Base-by-base conservation (phyloP, 2,113 vertebrate genomes). In the Oryzias curvinotus region DNA sequence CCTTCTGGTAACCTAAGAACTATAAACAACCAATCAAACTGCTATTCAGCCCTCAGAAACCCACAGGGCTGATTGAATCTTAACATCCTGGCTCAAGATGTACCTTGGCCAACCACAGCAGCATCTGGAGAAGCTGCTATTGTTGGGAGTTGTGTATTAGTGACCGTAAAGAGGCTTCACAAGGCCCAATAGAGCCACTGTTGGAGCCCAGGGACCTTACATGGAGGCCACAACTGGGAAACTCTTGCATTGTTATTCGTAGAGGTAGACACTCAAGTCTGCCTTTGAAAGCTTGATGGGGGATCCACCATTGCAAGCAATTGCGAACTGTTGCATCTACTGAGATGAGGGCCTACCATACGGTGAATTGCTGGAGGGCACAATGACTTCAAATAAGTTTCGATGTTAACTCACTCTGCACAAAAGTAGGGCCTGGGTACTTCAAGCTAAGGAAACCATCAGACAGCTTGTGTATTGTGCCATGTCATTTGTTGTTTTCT, bases 301-400 rank as follows among this genome's bases (percentile, higher is more conserved):
- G 85, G 71, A 84, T 76, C 83, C 72, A 50, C 65, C 53, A 77
- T 93, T 91, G 85, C 92, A 92, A 90, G 90, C 92, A 93, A 88
- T 92, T 93, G 92, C 30, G 91, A 93, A 91, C 80, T 91, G 81
- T 82, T 71, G 55, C 85, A 78, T 70, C 86, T 85, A 88, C 89
- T 87, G 81, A 89, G 85, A 90, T 91, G 84, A 90, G 78, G 68
- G 78, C 71, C 77, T 23, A 64, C 71, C 78, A 89, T 72, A 91
- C 91, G 92, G 91, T 88, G 87, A 88, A 66, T 52, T 21, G 58
- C 81, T 75, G 71, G 67, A 67, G 70, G 75, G 60, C 55, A 92
- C 92, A 93, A 92, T 90, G 91, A 92, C 92, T 91, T 93, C 91
- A 92, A 92, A 93, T 90, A 86, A 57, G 81, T 88, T 89, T 91